Conservation (phyloP, 2,113 vertebrate species). For the Malaclemys terrapin region DNA sequence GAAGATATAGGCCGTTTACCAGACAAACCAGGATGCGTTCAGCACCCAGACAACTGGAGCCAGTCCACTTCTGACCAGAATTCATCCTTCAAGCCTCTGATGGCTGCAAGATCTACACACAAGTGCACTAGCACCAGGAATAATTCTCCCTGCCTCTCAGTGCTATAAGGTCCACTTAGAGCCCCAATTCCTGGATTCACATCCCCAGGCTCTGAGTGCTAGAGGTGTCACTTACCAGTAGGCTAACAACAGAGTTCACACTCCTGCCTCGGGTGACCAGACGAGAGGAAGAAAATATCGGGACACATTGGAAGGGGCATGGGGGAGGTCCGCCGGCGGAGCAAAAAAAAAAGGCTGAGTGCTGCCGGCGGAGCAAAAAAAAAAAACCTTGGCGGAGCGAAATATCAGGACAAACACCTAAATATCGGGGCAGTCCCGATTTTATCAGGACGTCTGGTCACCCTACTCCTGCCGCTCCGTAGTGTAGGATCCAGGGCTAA, state of each 20-base stretch:
- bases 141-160: not conserved
- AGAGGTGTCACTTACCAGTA: not conserved
- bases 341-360: too few species aligned
- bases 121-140: not conserved
- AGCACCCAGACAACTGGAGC: not conserved
- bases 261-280: too few species aligned
- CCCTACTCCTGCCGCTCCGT: too few species aligned
- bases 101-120: not conserved
- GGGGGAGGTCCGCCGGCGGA: too few species aligned
- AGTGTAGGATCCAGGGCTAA: not conserved
- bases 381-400: too few species aligned
- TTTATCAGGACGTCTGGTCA: too few species aligned
- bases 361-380: too few species aligned
- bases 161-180: not conserved
- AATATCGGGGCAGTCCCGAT: too few species aligned
- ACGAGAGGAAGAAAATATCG: too few species aligned
- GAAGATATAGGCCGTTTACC: not conserved
- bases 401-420: too few species aligned
- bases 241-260: not conserved
- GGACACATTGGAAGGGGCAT: too few species aligned
- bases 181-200: not conserved
- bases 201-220: not conserved
- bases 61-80: not conserved
- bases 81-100: not conserved
- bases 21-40: not conserved